A percentile compares a stretch with the other conserved stretches of the same genome.
phyloP scores from a whole-genome alignment of 2,888 invertebrate species.

The Tryphoninae sp. region DNA sequence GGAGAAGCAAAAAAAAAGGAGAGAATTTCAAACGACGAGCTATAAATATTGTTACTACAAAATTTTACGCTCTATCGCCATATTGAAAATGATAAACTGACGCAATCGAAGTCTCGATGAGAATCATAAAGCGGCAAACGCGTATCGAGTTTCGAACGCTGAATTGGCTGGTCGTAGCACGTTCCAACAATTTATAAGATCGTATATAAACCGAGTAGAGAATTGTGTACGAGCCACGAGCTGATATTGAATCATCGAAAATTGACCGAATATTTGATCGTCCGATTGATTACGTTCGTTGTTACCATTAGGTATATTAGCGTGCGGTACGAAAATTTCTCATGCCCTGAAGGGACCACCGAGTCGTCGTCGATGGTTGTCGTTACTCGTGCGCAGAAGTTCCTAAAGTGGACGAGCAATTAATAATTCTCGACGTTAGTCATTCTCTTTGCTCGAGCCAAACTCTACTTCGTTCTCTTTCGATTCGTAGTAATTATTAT shows the following conservation, averaged over 20 bases:
- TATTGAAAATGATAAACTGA: slow-evolving; percentile 27
- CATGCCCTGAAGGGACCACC: too few species aligned
- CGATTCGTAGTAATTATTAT: not conserved
- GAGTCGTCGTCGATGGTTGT: too few species aligned
- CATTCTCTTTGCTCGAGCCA: slow-evolving; percentile 10
- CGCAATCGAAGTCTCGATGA: slow-evolving; percentile 27
- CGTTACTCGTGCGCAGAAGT: not conserved
- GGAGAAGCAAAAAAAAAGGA: not conserved
- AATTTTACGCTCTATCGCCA: not conserved
- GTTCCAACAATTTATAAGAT: slow-evolving; percentile 23
- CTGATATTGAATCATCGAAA: slow-evolving; percentile 34
- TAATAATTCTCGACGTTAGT: slow-evolving; percentile 18
- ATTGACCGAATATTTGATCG: slow-evolving; percentile 25
- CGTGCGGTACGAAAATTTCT: too few species aligned
- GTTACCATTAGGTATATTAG: not conserved
- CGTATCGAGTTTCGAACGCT: not conserved
- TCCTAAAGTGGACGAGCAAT: slow-evolving; percentile 33
- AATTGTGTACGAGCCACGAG: not conserved
- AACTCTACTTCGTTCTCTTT: slow-evolving; percentile 23
- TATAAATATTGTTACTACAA: not conserved
- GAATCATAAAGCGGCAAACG: slow-evolving; percentile 24
- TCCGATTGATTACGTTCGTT: slow-evolving; percentile 41
- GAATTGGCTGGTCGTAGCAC: slow-evolving; percentile 25
- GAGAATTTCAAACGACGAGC: not conserved
- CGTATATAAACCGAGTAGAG: not conserved